Base-by-base conservation (phyloP, 23 tunicate species). In the Oikopleura dioica region DNA sequence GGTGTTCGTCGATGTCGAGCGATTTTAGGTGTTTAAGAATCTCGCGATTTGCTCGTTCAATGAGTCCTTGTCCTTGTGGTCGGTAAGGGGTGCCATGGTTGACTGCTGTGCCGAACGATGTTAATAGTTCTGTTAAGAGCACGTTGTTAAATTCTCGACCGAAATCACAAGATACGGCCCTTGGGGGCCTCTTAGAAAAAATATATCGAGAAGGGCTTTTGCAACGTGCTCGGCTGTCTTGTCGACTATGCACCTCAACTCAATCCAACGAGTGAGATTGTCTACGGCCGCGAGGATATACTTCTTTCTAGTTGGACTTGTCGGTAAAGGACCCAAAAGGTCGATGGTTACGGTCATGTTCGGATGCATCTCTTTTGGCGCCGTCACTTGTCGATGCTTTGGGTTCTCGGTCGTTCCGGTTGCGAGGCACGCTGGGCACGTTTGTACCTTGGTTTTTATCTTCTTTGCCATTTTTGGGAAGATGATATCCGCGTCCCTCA, bases 141-240 rank as follows among this genome's bases (percentile, higher is more conserved):
- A 2, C 26, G 72, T 31, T 63, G 16, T 63, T 24, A 23, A 63
- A 28, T 16, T 23, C 72, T 28, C 30, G 32, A 31, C 26, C 72
- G 72, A 12, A 12, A 31, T 63, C 72, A 23, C 16, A 16, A 2
- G 16, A 31, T 16, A 63, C 33, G 2, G 29, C 2, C 33, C 16
- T 2, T 2, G 72, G 72, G 16, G 72, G 16, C 72, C 72, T 2
- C 72, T 23, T 63, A 28, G 4, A 23, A 21, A 2, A 63, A 63
- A 63, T 28, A 63, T 31, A 28, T 63, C 72, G 33, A 63, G 2
- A 2, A 63, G 72, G 2, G 30, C 33, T 21, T 23, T 63, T 2
- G 72, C 72, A 12, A 63, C 72, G 16, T 23, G 5, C 72, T 63
- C 33, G 30, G 72, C 26, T 63, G 72, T 16, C 72, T 63, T 63